A percentile compares a stretch with the other conserved stretches of the same genome.
These are phyloP conservation scores for Mastomys coucha DNA, from an alignment of 2,113 vertebrate species.

Conservation along the genomic window DNA sequence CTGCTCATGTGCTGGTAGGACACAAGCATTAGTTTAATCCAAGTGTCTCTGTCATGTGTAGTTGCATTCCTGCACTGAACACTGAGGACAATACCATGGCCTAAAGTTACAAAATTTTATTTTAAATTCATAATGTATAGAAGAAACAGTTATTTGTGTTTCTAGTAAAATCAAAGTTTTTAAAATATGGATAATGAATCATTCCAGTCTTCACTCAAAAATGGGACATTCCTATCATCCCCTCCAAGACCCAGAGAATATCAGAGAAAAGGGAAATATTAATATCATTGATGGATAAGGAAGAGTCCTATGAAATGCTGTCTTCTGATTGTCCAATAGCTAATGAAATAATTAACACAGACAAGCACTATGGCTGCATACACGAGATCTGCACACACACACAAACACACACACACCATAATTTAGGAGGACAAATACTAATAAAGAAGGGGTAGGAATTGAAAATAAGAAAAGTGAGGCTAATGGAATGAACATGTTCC, in stretches of 20 bases:
- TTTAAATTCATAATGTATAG: background rate
- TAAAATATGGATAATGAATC: background rate
- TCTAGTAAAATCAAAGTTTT: background rate
- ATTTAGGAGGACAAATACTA: too few relatives aligned
- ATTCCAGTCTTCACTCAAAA: background rate
- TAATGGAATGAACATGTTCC: background rate
- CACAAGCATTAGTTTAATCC: background rate
- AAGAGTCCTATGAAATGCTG: background rate
- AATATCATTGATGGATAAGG: background rate
- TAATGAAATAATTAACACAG: background rate
- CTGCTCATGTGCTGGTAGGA: background rate
- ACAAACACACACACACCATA: too few relatives aligned
- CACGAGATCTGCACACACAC: background rate
- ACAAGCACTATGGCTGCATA: background rate
- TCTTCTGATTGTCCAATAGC: background rate
- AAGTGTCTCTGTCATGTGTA: background rate
- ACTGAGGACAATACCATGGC: background rate
- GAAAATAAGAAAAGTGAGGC: background rate
- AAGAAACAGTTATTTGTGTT: background rate
- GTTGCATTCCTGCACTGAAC: background rate
- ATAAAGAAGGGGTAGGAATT: background rate
- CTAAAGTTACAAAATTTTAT: background rate
- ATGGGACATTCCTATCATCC: background rate
- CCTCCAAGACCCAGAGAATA: background rate
- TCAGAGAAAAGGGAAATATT: background rate